Evolutionary conservation across 2,113 vertebrate species (phyloP), one percentile per base, ranked within the genome.

Genomic region (Microcebus lehilahytsara): DNA sequence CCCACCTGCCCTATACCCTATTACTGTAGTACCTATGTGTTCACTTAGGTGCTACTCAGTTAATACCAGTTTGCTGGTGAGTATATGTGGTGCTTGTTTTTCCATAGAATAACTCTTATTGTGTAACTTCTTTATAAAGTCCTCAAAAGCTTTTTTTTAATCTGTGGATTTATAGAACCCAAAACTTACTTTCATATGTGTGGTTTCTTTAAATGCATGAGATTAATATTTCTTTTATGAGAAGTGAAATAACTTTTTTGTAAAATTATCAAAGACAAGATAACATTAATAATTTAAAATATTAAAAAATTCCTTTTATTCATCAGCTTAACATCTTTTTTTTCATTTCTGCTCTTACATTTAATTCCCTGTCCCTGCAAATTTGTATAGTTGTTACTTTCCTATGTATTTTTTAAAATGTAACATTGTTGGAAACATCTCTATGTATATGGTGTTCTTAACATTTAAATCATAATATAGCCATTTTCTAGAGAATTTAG

Each of bases 311-410:
- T 42, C 5, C 7, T 80, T 93, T 93, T 64, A 62, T 72, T 62
- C 27, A 71, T 91, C 67, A 91, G 16, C 23, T 75, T 92, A 72
- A 83, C 30, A 83, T 12, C 62, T 30, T 62, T 69, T 62, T 62
- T 95, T 95, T 93, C 51, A 95, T 89, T 91, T 96, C 34, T 95
- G 27, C 46, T 92, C 23, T 83, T 91, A 20, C 9, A 79, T 84
- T 85, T 95, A 86, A 77, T 81, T 71, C 58, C 34, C 94, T 78
- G 9, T 92, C 23, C 11, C 79, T 85, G n/a, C 51, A 91, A 9
- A 66, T 89, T 89, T 78, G 10, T 86, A 46, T 92, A 75, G 9
- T 95, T 96, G 27, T 89, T 89, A 75, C 19, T 88, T 89, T 60
- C 40, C 3, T 51, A 6, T 62, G 1, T 91, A 10, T 74, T 80